These are phyloP conservation scores for Scolopax bukidnonensis DNA, from an alignment of 2,797 vertebrate species.

Conservation along the genomic window DNA sequence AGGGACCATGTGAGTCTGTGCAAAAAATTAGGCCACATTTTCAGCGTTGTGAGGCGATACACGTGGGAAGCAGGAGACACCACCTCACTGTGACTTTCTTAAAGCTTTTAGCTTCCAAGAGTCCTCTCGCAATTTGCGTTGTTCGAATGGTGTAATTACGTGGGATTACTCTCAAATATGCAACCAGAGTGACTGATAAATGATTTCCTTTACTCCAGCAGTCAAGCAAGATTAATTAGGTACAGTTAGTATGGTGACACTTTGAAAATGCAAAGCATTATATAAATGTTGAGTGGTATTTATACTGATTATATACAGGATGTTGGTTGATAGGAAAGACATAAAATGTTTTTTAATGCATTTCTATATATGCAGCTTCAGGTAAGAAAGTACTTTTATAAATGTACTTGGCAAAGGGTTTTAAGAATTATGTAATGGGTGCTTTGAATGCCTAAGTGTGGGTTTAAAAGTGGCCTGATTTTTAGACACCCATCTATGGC, in stretches of 20 bases:
- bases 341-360: neutral
- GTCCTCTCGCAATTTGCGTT: neutral
- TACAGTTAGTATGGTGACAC: neutral
- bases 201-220: constrained; percentile 10
- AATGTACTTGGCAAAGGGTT: neutral
- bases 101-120: neutral
- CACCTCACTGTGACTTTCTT: neutral
- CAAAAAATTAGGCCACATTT: neutral
- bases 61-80: neutral
- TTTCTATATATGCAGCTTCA: neutral
- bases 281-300: constrained; percentile 19
- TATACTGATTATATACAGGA: constrained; percentile 16
- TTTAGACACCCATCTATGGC: neutral
- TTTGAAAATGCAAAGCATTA: neutral
- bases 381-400: neutral
- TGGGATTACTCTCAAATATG: constrained; percentile 23
- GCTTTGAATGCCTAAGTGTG: neutral
- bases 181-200: constrained; percentile 14
- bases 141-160: neutral
- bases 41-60: neutral
- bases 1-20: neutral
- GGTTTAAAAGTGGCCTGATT: neutral
- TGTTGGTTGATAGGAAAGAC: neutral
- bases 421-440: neutral
- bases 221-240: constrained; percentile 19